Percentiles rank a stretch among this genome's conserved stretches.
These are phyloP conservation scores for Sinohyriopsis cumingii DNA, from an alignment of 2,888 invertebrate species.

Conservation along the genomic window DNA sequence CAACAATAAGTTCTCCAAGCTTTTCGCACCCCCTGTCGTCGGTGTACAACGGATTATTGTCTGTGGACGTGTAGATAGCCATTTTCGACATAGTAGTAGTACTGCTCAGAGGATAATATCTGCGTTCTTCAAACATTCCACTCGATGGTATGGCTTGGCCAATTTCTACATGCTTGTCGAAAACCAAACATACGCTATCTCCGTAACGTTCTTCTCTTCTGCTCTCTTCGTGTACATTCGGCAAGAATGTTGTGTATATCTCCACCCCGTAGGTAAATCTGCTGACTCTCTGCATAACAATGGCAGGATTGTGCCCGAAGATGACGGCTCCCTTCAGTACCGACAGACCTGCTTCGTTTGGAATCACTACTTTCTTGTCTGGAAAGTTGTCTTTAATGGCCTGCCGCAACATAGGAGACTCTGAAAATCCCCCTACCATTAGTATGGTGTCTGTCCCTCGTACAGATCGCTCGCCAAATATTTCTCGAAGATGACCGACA, in stretches of 20 bases:
- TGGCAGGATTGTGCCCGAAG: slow-evolving; percentile 27
- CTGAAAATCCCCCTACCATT: slow-evolving; percentile 34
- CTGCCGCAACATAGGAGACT: slow-evolving; percentile 26
- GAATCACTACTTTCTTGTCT: slow-evolving; percentile 21
- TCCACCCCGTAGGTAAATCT: slow-evolving; percentile 22
- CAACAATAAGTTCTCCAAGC: slow-evolving; percentile 34
- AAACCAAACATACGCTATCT: neutral
- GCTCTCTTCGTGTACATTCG: neutral
- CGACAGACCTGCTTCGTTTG: slow-evolving; percentile 28
- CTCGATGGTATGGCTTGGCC: slow-evolving; percentile 26
- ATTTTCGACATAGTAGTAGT: slow-evolving; percentile 22
- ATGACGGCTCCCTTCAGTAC: slow-evolving; percentile 35
- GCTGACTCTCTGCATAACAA: slow-evolving; percentile 20
- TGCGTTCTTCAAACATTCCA: slow-evolving; percentile 24
- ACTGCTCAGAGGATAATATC: slow-evolving; percentile 27
- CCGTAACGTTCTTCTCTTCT: neutral
- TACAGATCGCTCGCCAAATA: slow-evolving; percentile 16
- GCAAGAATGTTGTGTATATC: neutral
- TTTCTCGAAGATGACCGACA: slow-evolving; percentile 15
- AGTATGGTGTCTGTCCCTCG: slow-evolving; percentile 20
- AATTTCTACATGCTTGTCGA: slow-evolving; percentile 29
- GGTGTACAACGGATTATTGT: slow-evolving; percentile 24
- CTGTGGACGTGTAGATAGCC: slow-evolving; percentile 23
- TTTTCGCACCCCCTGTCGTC: slow-evolving; percentile 23
- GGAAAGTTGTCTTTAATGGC: slow-evolving; percentile 15